Conservation (phyloP, 2,113 vertebrate species). For the Labeo catla region DNA sequence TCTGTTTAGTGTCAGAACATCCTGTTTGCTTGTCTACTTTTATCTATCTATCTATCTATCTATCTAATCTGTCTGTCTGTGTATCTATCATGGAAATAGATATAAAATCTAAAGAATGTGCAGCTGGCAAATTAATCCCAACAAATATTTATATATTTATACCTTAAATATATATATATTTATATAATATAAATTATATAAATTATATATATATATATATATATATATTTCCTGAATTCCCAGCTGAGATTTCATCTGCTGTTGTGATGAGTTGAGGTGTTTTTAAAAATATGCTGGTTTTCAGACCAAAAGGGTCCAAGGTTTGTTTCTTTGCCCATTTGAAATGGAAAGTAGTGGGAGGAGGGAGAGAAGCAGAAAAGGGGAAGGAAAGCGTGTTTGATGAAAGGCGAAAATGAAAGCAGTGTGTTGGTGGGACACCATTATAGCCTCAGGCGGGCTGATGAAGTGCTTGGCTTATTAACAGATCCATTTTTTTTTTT, state of each 20-base stretch:
- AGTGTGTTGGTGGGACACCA: constrained; percentile 51
- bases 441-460: constrained; percentile 55
- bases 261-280: constrained; percentile 17
- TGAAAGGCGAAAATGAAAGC: constrained; percentile 56
- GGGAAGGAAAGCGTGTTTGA: constrained; percentile 50
- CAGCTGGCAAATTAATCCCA: background rate
- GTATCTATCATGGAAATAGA: background rate
- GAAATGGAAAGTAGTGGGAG: constrained; percentile 49
- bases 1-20: background rate
- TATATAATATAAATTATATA: no score
- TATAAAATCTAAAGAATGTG: background rate
- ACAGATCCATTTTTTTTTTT: constrained; percentile 56
- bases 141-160: background rate
- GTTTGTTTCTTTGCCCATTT: constrained; percentile 55
- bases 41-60: no score
- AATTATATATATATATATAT: constrained; percentile 14
- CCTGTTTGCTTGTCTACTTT: no score
- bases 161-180: background rate
- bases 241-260: constrained; percentile 35
- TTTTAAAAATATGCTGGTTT: constrained; percentile 35
- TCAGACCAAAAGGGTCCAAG: constrained; percentile 26
- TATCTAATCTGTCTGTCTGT: background rate
- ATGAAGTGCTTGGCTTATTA: constrained; percentile 61
- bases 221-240: background rate
- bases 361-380: constrained; percentile 47